These are phyloP conservation scores for Sciurus carolinensis DNA, from an alignment of 2,797 vertebrate species.

Conservation along the genomic window DNA sequence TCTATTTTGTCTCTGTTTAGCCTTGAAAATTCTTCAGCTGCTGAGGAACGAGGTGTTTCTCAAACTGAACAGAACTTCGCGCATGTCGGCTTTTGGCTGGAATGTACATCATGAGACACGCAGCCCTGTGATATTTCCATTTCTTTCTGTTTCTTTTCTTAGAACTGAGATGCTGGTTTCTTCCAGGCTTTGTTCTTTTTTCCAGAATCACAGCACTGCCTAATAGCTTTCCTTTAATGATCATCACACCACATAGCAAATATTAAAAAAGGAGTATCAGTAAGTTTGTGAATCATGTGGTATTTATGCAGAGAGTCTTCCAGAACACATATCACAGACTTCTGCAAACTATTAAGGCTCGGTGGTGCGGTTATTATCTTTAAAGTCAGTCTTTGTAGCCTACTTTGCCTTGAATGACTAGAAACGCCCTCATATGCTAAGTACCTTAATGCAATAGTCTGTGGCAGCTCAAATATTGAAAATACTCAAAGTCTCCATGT, in stretches of 20 bases:
- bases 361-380: constrained; percentile 62
- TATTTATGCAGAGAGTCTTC: constrained; percentile 62
- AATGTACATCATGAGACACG: neutral
- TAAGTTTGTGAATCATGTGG: constrained; percentile 48
- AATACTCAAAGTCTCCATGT: neutral
- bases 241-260: constrained; percentile 29
- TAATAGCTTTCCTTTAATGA: constrained; percentile 56
- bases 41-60: neutral
- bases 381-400: constrained; percentile 51
- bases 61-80: neutral
- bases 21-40: neutral
- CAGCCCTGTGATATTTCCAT: constrained; percentile 55
- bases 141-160: constrained; percentile 71
- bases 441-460: constrained; percentile 23
- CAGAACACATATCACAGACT: constrained; percentile 22
- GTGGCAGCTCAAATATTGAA: constrained; percentile 56
- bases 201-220: constrained; percentile 56
- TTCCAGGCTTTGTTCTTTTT: constrained; percentile 71
- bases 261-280: constrained; percentile 35
- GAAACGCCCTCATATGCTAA: constrained; percentile 33
- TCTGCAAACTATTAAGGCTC: constrained; percentile 77
- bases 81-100: constrained; percentile 55
- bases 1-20: neutral
- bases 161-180: constrained; percentile 2
- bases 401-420: constrained; percentile 61